Base-by-base conservation (phyloP, 2,888 invertebrate species). In the Agrochola lota region DNA sequence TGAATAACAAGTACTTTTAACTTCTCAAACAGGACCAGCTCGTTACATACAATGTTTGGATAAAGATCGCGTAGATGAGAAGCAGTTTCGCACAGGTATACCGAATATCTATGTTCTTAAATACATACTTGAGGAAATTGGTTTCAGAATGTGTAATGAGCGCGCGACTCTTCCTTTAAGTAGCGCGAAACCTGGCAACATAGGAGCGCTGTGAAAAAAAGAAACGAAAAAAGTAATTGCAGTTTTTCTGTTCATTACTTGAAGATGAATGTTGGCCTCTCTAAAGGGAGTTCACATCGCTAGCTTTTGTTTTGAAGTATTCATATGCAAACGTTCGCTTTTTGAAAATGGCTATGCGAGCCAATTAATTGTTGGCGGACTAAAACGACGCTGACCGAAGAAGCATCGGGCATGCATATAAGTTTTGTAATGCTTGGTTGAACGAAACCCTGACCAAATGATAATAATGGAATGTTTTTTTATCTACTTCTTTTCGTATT, bases 81-180 rank as follows among this genome's bases (percentile, higher is more conserved):
- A 63, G 8, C 23, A 6, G 4, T 30, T 49, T 9, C 26, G 17
- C 11, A 35, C 66, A 40, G 35, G 49, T 40, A 30, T 11, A 60
- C 46, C 46, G 68, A 83, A 77, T 83, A 46, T n/a, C 20, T 30
- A 52, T 49, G 66, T 78, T 63, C 83, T 20, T 79, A 62, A 59
- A 57, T 26, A 79, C 84, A 57, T 57, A 67, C 80, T 62, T 60
- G 43, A 62, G 43, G 43, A 57, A 84, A 81, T 80, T 71, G 84
- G 80, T 71, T 72, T 80, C 60, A 43, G 84, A 81, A 84, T 81
- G 4, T 59, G 52, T 68, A 82, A 82, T 81, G 85, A 81, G 70
- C 66, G 4, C 57, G 15, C 35, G 35, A 67, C n/a, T 70, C 8
- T 67, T 55, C 35, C n/a, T 26, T 71, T 76, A 15, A 35, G 81